phyloP scores from a whole-genome alignment of 2,113 vertebrate species.

The Malurus cyaneus region DNA sequence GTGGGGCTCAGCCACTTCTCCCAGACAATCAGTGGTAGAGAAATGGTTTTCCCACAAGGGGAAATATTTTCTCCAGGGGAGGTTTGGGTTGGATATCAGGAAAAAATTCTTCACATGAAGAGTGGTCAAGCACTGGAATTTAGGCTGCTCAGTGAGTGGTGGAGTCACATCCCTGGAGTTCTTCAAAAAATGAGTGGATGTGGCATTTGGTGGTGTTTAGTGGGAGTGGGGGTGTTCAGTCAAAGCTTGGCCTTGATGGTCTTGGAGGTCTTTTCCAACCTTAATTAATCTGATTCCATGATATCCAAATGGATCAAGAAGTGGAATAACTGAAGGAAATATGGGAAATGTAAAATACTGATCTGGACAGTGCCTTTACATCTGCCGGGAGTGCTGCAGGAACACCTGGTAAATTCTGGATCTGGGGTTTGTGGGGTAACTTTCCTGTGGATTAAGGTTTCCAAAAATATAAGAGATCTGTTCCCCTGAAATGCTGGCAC shows the following conservation, averaged over 20 bases:
- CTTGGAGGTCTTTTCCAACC: neutral
- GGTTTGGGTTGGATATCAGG: no score
- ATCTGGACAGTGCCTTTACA: neutral
- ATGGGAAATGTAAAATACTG: neutral
- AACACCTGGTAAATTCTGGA: neutral
- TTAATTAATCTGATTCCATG: neutral
- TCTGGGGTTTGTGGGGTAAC: neutral
- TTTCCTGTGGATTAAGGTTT: neutral
- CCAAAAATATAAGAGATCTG: neutral
- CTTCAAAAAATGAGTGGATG: no score
- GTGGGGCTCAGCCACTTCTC: fast-evolving
- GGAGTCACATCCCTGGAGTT: neutral
- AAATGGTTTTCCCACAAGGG: neutral
- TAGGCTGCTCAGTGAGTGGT: neutral
- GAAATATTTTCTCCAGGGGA: neutral
- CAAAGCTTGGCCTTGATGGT: neutral
- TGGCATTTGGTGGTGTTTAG: neutral
- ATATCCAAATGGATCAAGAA: neutral
- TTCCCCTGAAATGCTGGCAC: neutral
- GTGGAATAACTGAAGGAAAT: neutral
- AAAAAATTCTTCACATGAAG: neutral
- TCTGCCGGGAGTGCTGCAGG: neutral
- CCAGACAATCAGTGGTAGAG: neutral
- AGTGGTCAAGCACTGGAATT: neutral
- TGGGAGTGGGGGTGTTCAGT: no score